phyloP scores from a whole-genome alignment of 2,888 invertebrate species.

The Drosophila sordidapex region DNA sequence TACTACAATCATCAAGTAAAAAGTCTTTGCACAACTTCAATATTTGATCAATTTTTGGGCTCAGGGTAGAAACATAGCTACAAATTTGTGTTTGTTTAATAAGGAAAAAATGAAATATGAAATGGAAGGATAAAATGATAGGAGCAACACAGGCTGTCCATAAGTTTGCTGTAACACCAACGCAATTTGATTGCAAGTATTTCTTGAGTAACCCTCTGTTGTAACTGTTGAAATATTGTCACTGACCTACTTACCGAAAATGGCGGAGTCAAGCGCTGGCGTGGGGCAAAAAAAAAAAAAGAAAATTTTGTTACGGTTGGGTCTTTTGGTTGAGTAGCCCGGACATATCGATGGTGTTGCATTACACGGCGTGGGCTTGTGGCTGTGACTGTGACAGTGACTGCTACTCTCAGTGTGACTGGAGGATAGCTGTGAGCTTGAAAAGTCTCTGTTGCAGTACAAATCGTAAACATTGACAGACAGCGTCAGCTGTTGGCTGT shows the following conservation, averaged over 20 bases:
- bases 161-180: not conserved
- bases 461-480: constrained; percentile 16
- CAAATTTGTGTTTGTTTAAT: no score
- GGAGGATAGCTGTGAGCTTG: not conserved
- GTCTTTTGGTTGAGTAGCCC: constrained; percentile 45
- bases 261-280: constrained; percentile 24
- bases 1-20: not conserved
- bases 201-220: constrained; percentile 36
- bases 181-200: constrained; percentile 1
- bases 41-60: no score
- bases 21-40: no score
- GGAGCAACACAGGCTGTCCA: not conserved
- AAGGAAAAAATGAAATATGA: not conserved
- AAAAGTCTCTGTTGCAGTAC: constrained; percentile 27
- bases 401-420: not conserved
- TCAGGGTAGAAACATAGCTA: no score
- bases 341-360: constrained; percentile 48
- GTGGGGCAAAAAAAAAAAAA: not conserved
- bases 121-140: not conserved
- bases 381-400: not conserved
- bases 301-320: constrained; percentile 24
- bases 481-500: constrained; percentile 37
- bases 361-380: constrained; percentile 6
- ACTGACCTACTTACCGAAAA: constrained; percentile 71
- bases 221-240: constrained; percentile 41